Percentiles rank a stretch among this genome's conserved stretches.
phyloP scores from a whole-genome alignment of 1,140 invertebrate genomes.

The Cydia splendana region DNA sequence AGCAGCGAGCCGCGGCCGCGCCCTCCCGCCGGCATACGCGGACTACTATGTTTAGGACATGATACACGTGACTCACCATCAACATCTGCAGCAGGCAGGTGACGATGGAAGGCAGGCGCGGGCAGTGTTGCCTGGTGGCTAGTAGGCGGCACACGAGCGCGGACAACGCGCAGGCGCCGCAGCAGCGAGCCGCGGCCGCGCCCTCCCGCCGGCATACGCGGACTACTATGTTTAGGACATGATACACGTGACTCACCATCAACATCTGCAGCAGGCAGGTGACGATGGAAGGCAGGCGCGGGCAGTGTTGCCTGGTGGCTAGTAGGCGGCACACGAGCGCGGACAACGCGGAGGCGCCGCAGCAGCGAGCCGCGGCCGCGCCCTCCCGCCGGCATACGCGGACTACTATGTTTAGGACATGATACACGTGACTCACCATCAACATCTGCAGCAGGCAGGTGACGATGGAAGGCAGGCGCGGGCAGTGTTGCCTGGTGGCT shows the following conservation, averaged over 20 bases:
- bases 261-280: slow-evolving; percentile 92
- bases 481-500: slow-evolving; percentile 49
- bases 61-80: slow-evolving; percentile 78
- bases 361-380: too few relatives aligned
- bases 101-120: slow-evolving; percentile 85
- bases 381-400: too few relatives aligned
- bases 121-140: slow-evolving; percentile 49
- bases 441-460: background rate
- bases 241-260: slow-evolving; percentile 77
- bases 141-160: slow-evolving; percentile 75
- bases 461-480: slow-evolving; percentile 85
- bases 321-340: slow-evolving; percentile 15
- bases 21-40: too few relatives aligned
- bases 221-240: too few relatives aligned
- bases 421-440: too few relatives aligned
- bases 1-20: too few relatives aligned
- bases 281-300: slow-evolving; percentile 85
- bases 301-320: slow-evolving; percentile 41
- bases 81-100: slow-evolving; percentile 92
- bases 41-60: too few relatives aligned
- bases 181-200: too few relatives aligned
- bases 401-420: too few relatives aligned
- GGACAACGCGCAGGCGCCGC: slow-evolving; percentile 77
- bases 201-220: slow-evolving; percentile 55
- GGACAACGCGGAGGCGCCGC: too few relatives aligned